These are phyloP conservation scores for Lycodopsis pacificus DNA, from an alignment of 2,797 vertebrate genomes.

Conservation along the genomic window DNA sequence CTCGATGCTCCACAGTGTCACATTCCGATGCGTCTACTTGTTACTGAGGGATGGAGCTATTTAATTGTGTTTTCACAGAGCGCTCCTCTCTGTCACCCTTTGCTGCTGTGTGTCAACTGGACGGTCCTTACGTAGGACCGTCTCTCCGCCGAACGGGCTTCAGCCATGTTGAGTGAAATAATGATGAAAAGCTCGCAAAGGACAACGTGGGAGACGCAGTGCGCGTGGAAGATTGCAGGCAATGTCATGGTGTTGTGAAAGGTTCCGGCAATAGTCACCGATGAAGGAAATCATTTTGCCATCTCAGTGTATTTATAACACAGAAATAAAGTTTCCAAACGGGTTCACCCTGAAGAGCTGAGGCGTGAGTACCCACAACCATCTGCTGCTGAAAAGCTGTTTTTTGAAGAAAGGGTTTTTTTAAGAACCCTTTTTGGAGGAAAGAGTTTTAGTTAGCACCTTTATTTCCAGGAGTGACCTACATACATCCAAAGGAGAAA, in stretches of 20 bases:
- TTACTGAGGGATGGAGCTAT: neutral
- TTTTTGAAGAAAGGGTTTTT: too few relatives aligned
- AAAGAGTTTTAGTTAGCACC: too few relatives aligned
- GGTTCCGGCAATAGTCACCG: neutral
- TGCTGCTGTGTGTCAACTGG: neutral
- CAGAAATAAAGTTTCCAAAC: too few relatives aligned
- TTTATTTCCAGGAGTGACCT: too few relatives aligned
- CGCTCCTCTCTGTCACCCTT: neutral
- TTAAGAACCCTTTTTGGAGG: too few relatives aligned
- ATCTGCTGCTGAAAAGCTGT: too few relatives aligned
- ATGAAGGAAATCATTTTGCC: neutral
- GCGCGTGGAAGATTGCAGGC: neutral
- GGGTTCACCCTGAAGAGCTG: too few relatives aligned
- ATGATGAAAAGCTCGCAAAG: slow-evolving; percentile 20
- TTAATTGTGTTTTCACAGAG: neutral
- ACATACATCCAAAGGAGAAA: neutral
- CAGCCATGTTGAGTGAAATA: neutral
- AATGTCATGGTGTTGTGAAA: neutral
- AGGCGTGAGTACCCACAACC: too few relatives aligned
- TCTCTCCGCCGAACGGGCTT: neutral
- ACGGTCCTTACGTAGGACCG: neutral
- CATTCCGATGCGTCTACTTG: neutral
- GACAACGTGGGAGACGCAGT: neutral
- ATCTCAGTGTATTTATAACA: neutral
- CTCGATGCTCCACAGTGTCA: neutral